These are phyloP conservation scores for Montifringilla adamsi DNA, from an alignment of 2,113 vertebrate species.

Conservation along the genomic window DNA sequence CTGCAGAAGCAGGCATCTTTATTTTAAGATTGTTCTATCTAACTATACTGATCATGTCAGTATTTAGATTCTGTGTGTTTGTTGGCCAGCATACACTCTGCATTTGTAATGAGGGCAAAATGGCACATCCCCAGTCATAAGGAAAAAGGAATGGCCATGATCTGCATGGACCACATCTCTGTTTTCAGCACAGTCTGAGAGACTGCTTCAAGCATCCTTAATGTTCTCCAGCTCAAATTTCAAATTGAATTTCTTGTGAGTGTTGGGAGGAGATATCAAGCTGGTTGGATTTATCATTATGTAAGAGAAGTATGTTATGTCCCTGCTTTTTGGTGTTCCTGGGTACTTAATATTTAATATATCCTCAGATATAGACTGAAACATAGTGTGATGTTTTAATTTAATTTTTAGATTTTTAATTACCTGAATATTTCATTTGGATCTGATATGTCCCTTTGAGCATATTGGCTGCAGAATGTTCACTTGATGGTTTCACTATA, in stretches of 20 bases:
- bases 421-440: slow-evolving; percentile 24
- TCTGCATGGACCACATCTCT: neutral
- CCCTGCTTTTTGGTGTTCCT: neutral
- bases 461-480: neutral
- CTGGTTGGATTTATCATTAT: neutral
- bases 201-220: neutral
- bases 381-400: neutral
- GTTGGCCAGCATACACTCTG: neutral
- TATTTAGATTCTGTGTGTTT: neutral
- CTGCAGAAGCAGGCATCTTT: neutral
- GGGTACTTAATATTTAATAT: neutral
- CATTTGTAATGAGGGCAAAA: neutral
- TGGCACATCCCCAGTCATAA: neutral
- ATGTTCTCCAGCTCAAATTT: neutral
- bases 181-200: neutral
- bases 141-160: neutral
- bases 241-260: neutral
- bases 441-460: neutral
- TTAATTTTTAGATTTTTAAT: slow-evolving; percentile 17
- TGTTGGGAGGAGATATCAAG: neutral
- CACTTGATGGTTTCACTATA: slow-evolving; percentile 11
- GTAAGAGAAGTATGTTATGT: neutral
- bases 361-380: neutral
- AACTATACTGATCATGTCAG: neutral
- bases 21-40: neutral